Base-by-base conservation (phyloP, 2,888 invertebrate species). In the Onchidella celtica region DNA sequence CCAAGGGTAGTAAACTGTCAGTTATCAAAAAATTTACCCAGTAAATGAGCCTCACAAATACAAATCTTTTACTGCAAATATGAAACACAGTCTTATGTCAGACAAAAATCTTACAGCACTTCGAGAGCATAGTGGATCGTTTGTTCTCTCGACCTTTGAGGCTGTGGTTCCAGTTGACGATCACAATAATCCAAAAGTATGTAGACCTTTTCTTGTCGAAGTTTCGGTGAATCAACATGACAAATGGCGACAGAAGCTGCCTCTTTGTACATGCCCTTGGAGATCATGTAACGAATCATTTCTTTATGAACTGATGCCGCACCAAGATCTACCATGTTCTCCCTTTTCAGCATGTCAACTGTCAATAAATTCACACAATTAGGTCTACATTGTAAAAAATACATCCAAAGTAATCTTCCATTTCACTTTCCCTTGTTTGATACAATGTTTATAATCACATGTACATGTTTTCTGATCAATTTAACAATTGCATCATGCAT, bases 51-150 rank as follows among this genome's bases (percentile, higher is more conserved):
- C n/a, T n/a, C n/a, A n/a, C n/a, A n/a, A n/a, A n/a, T n/a, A n/a
- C n/a, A n/a, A n/a, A n/a, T n/a, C n/a, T n/a, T n/a, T n/a, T n/a
- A n/a, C n/a, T n/a, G n/a, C n/a, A n/a, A n/a, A n/a, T n/a, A n/a
- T n/a, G n/a, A n/a, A n/a, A n/a, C n/a, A n/a, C n/a, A n/a, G n/a
- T n/a, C n/a, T n/a, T n/a, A n/a, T n/a, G n/a, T n/a, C n/a, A n/a
- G 63, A 72, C 27, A 55, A 70, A 21, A 2, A 68, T 47, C 78
- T 82, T 78, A 82, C 80, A 82, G 27, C 17, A 79, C 66, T 21
- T 69, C 81, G 4, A 88, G 79, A 36, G 86, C 87, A 83, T 86
- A 83, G 47, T 84, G 83, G 36, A 89, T 55, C 0, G 85, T 86
- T 55, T 77, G 79, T 57, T 86, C 83, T n/a, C 77, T 40, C 14